These are phyloP conservation scores for Mycetomoellerius zeteki DNA, from an alignment of 1,140 invertebrate genomes.

Conservation along the genomic window DNA sequence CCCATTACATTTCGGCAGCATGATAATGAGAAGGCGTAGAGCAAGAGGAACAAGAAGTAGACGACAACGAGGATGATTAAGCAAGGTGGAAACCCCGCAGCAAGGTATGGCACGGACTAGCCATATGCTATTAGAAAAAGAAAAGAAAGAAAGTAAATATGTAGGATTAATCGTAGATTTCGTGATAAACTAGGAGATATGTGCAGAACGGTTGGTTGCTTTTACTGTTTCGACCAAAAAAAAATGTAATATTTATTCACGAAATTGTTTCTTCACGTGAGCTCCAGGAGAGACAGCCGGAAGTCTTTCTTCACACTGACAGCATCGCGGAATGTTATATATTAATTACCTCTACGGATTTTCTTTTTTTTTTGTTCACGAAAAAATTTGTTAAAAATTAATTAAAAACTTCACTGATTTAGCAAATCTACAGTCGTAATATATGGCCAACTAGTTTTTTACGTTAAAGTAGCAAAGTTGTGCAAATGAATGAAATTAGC, in stretches of 20 bases:
- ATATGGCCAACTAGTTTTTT: too few relatives aligned
- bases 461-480: too few relatives aligned
- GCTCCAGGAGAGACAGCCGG: not conserved
- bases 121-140: slow-evolving; percentile 6
- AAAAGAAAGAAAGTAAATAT: not conserved
- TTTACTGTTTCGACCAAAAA: not conserved
- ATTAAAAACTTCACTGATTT: too few relatives aligned
- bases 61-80: slow-evolving; percentile 32
- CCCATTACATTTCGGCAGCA: slow-evolving; percentile 71
- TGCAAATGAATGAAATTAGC: too few relatives aligned
- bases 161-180: slow-evolving; percentile 34
- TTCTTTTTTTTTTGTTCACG: too few relatives aligned
- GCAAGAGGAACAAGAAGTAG: slow-evolving; percentile 46
- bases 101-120: slow-evolving; percentile 38
- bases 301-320: slow-evolving; percentile 1
- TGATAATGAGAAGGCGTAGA: slow-evolving; percentile 70
- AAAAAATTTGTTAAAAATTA: not conserved
- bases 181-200: slow-evolving; percentile 29
- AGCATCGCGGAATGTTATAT: not conserved
- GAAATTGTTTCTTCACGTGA: slow-evolving; percentile 48
- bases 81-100: slow-evolving; percentile 27
- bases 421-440: too few relatives aligned
- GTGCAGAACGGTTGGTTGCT: not conserved
- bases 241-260: slow-evolving; percentile 28
- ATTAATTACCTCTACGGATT: not conserved